A percentile compares a stretch with the other conserved stretches of the same genome.
phyloP scores from a whole-genome alignment of 1,140 invertebrate species.

The Microvelia longipes region DNA sequence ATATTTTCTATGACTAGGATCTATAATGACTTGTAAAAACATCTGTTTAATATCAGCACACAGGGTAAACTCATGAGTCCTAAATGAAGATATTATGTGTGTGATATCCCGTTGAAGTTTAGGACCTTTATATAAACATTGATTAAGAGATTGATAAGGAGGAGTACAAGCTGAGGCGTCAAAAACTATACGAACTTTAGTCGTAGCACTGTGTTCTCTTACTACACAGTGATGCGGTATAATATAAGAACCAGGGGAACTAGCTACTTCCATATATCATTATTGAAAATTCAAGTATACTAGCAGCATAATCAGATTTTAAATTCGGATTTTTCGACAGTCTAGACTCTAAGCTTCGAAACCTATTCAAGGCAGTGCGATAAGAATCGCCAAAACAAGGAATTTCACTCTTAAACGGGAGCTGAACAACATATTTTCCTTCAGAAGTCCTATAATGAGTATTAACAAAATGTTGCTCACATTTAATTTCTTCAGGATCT shows the following conservation, averaged over 20 bases:
- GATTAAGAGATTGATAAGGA: no score
- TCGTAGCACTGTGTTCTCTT: no score
- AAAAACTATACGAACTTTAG: no score
- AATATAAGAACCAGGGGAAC: not conserved
- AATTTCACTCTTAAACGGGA: no score
- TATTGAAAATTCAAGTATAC: not conserved
- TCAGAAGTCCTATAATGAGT: no score
- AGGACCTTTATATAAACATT: no score
- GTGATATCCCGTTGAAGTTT: no score
- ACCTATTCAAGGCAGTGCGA: not conserved
- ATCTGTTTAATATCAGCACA: not conserved
- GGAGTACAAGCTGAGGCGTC: no score
- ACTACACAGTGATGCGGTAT: not conserved
- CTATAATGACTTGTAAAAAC: not conserved
- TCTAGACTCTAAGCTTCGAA: not conserved
- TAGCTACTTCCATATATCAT: not conserved
- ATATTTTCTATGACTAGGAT: not conserved
- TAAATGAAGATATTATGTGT: not conserved
- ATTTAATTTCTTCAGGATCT: no score
- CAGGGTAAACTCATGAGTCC: not conserved
- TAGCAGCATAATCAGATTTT: not conserved
- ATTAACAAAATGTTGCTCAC: no score
- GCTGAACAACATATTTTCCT: no score
- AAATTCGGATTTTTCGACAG: not conserved
- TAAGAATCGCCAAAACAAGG: no score